Base-by-base conservation (phyloP, 1,140 invertebrate genomes). In the Scaptomyza montana region DNA sequence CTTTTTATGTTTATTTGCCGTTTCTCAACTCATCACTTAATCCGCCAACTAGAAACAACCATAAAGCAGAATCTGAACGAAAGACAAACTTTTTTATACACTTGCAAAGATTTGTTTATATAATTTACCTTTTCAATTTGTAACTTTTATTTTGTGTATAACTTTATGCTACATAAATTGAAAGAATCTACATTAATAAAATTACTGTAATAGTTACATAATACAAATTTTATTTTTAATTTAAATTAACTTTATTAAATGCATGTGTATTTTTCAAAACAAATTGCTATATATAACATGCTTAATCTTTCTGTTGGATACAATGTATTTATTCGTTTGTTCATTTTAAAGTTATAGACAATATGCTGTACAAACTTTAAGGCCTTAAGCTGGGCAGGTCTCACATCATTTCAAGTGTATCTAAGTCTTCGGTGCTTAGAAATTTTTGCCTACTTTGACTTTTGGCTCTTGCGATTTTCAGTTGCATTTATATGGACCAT, bases 21-120 rank as follows among this genome's bases (percentile, higher is more conserved):
- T 63, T 72, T 41, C 59, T 61, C 61, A 57, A 70, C 74, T 80
- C 57, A 81, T 81, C 78, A 77, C 79, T 81, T 81, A 77, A 81
- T 81, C 69, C 56, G 78, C 65, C 79, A 81, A 77, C 70, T 74
- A 69, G 65, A 49, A 66, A 70, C 64, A 63, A 79, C 51, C 46
- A 67, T 43, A 68, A 30, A 65, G 39, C 65, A 66, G 55, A n/a
- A 61, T 19, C 50, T 33, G 47, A 62, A 53, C 56, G 69, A 59
- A 66, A 55, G 64, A 68, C 41, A 54, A 67, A 60, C 64, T 73
- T 76, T 25, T 62, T 21, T 59, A 49, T 63, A 54, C 63, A 19
- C 74, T 59, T 8, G 33, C 28, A 25, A n/a, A 19, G 2, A 4
- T 36, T 43, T 45, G 59, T 28, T 61, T 2, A 13, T 19, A 16